A percentile compares a stretch with the other conserved stretches of the same genome.
Evolutionary conservation across 1,140 invertebrate species (phyloP).

Genomic region (Parasteatoda tepidariorum): DNA sequence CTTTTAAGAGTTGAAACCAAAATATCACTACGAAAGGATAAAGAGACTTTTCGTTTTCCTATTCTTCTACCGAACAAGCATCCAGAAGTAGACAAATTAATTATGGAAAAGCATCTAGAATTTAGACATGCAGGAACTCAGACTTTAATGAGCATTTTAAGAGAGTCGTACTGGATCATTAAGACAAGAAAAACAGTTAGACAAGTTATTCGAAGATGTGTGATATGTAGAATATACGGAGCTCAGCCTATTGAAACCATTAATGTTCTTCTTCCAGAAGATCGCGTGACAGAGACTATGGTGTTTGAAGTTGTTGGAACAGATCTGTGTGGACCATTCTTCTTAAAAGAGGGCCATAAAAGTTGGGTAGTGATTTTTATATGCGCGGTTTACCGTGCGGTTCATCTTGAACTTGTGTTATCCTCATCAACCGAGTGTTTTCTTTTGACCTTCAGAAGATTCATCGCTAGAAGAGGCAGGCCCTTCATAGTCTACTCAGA

Average conservation of each 20-base stretch:
- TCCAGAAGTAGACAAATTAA: background rate
- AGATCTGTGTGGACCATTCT: background rate
- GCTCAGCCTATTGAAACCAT: background rate
- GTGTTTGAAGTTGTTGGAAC: background rate
- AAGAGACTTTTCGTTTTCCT: background rate
- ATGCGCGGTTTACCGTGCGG: background rate
- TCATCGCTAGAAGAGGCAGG: background rate
- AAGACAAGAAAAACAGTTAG: background rate
- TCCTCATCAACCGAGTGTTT: background rate
- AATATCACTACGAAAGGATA: background rate
- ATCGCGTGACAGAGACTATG: background rate
- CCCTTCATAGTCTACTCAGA: background rate
- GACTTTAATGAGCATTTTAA: background rate
- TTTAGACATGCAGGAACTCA: background rate
- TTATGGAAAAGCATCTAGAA: background rate
- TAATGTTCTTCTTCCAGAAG: background rate
- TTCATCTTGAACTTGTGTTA: background rate
- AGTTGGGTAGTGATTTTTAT: background rate
- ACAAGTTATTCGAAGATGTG: background rate
- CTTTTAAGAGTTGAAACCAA: background rate
- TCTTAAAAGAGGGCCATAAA: background rate
- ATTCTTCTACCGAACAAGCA: background rate
- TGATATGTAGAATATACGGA: background rate
- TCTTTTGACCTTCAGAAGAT: background rate
- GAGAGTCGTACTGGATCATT: background rate